Evolutionary conservation across 2,113 vertebrate genomes (phyloP).

Genomic region (Bothrops jararaca): DNA sequence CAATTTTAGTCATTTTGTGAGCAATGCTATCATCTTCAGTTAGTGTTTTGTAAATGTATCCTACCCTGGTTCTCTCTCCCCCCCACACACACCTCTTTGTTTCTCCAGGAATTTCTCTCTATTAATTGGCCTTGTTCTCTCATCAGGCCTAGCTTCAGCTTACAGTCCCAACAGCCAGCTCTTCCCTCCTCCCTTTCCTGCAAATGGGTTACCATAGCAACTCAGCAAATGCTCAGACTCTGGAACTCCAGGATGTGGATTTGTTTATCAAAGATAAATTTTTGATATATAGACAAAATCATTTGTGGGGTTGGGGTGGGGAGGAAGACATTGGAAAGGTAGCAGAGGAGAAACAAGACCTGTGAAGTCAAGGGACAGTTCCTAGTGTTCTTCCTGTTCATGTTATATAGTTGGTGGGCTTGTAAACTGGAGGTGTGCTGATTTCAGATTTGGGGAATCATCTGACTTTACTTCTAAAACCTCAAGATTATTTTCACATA

Average conservation of each 20-base stretch:
- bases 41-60: not conserved
- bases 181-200: not conserved
- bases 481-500: not conserved
- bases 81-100: not conserved
- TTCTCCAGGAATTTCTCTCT: not conserved
- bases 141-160: not conserved
- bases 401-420: not conserved
- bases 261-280: constrained; percentile 16
- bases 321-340: not conserved
- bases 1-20: not conserved
- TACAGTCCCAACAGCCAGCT: not conserved
- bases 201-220: constrained; percentile 23
- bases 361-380: not conserved
- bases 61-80: not conserved
- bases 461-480: not conserved
- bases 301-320: not conserved
- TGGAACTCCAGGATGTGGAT: not conserved
- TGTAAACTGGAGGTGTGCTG: not conserved
- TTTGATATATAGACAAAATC: not conserved
- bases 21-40: not conserved
- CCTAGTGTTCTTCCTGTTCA: not conserved
- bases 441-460: not conserved
- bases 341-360: not conserved
- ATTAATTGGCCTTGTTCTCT: not conserved
- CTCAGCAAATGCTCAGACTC: not conserved